Evolutionary conservation across 64 coral and sea anemone genomes (phyloP).

Genomic region (Montipora cactus): DNA sequence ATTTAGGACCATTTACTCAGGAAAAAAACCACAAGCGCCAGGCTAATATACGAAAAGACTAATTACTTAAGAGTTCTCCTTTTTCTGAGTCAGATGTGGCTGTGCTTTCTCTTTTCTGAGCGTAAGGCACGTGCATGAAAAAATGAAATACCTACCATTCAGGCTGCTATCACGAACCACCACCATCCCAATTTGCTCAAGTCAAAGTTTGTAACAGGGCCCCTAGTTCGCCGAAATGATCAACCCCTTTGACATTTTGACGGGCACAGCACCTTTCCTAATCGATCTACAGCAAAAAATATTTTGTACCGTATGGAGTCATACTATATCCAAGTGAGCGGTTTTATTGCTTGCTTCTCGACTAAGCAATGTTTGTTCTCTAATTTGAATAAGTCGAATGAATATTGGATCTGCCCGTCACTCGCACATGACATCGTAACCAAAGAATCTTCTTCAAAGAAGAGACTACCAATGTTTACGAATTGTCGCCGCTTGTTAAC

Average conservation of each 20-base stretch:
- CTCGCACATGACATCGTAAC: conserved; percentile 68
- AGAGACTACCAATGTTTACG: conserved; percentile 45
- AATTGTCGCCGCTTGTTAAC: conserved; percentile 51
- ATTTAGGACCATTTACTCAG: not conserved
- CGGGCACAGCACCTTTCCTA: no score
- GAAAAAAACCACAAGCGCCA: no score
- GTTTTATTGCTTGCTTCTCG: conserved; percentile 43
- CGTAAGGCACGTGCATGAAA: not conserved
- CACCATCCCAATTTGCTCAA: not conserved
- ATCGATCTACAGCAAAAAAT: no score
- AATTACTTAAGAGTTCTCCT: not conserved
- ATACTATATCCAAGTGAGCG: not conserved
- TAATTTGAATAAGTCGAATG: conserved; percentile 86
- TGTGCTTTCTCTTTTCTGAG: not conserved
- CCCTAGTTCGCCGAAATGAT: no score
- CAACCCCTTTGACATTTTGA: no score
- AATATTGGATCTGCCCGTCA: conserved; percentile 73
- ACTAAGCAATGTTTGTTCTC: conserved; percentile 67
- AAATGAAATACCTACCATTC: conserved; percentile 6
- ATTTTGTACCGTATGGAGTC: no score
- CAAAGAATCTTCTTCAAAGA: conserved; percentile 37
- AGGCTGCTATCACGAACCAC: no score
- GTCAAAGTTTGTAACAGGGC: not conserved
- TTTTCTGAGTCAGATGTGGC: not conserved
- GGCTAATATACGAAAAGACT: not conserved